Evolutionary conservation across 1,140 invertebrate genomes (phyloP), one percentile per base, ranked within the genome.

Genomic region (Platyscapa corneri): DNA sequence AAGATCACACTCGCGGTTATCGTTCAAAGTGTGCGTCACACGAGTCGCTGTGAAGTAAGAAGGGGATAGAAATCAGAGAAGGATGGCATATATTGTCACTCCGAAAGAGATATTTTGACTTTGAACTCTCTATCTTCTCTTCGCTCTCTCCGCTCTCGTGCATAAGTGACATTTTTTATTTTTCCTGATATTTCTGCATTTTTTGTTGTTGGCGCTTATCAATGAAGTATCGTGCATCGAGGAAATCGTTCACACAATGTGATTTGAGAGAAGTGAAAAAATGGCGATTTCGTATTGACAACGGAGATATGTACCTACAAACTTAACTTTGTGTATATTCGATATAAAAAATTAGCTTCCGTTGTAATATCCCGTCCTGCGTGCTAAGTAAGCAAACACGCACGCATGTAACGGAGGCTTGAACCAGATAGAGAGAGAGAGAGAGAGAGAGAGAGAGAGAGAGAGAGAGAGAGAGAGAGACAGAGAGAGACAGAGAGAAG

Each of bases 31-130:
- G 53, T 46, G 20, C 53, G 53, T 32, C 5, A 1, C 16, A 0
- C 42, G 1, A 0, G 23, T 76, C 83, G 82, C 64, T 39, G 39
- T 32, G n/a, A 42, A n/a, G 30, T 12, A 16, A n/a, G 20, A 14
- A 12, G 27, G 42, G 42, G 8, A 0, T 27, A 7, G 20, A 39
- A 1, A 20, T 39, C 23, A 7, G 60, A 46, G 60, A 14, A 14
- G 1, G 27, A 67, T 2, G n/a, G 34, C 10, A 34, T 10, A 39
- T 14, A 20, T 10, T 18, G 30, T 7, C 32, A n/a, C 23, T 34
- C 34, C 37, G 27, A 83, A 75, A 82, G 75, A 83, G 78, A 80
- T 67, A 64, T 53, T 77, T 53, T 12, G 42, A 49, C 34, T 27
- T 0, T 14, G 20, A 27, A 14, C 53, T 60, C 5, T 23, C 23